A percentile compares a stretch with the other conserved stretches of the same genome.
phyloP scores from a whole-genome alignment of 2,113 vertebrate species.

The Quiscalus mexicanus region DNA sequence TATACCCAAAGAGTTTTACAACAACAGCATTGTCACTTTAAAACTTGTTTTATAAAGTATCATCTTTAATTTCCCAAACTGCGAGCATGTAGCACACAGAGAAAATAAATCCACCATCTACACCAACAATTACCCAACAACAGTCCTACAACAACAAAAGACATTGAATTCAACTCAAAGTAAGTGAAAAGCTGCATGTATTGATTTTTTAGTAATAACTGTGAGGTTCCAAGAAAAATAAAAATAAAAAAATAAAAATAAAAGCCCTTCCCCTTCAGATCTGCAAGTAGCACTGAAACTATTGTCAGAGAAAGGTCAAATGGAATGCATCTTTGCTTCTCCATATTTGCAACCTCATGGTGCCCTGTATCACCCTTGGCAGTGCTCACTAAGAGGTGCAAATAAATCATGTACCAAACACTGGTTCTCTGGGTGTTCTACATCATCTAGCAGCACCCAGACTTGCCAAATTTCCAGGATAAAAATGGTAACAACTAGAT shows the following conservation, averaged over 20 bases:
- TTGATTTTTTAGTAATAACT: background rate
- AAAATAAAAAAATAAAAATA: background rate
- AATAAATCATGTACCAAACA: background rate
- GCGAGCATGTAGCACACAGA: background rate
- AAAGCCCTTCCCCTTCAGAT: background rate
- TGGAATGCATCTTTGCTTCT: background rate
- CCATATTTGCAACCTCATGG: rapidly evolving
- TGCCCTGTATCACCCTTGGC: background rate
- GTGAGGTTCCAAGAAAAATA: background rate
- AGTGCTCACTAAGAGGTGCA: background rate
- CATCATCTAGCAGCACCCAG: background rate
- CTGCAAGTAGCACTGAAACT: background rate
- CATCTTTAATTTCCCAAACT: background rate
- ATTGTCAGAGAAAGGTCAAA: background rate
- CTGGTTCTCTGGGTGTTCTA: background rate
- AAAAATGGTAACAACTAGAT: background rate
- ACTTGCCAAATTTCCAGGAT: background rate
- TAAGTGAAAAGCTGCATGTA: background rate
- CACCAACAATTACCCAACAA: background rate
- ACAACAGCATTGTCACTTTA: background rate
- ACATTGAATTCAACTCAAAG: background rate
- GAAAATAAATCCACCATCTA: background rate
- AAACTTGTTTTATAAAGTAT: background rate
- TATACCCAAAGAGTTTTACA: background rate
- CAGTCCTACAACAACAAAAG: background rate